A percentile compares a stretch with the other conserved stretches of the same genome.
Conservation (phyloP, 1,140 invertebrate species). For the Andricus grossulariae region DNA sequence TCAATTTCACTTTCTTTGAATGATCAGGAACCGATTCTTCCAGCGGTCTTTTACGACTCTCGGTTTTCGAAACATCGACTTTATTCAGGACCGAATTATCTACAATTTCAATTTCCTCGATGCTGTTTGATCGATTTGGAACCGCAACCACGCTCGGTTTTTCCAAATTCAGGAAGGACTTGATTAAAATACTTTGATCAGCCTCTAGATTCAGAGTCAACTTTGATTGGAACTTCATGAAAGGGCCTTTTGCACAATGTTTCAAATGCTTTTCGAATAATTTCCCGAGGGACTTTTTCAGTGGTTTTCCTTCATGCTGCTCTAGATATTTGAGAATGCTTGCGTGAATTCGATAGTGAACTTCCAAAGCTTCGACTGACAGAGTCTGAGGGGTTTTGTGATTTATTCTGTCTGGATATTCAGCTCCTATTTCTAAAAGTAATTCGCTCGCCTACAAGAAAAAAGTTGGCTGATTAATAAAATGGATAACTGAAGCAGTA, state of each 20-base stretch:
- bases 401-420: constrained; percentile 90
- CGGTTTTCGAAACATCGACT: constrained; percentile 41
- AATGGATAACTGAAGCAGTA: not conserved
- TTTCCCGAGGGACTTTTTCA: constrained; percentile 69
- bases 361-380: constrained; percentile 93
- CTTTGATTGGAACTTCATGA: constrained; percentile 72
- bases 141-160: constrained; percentile 34
- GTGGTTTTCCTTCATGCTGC: constrained; percentile 77
- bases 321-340: constrained; percentile 91
- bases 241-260: constrained; percentile 69
- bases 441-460: constrained; percentile 80
- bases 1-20: constrained; percentile 65
- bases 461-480: constrained; percentile 37
- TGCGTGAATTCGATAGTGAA: constrained; percentile 89
- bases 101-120: constrained; percentile 60
- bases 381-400: constrained; percentile 89
- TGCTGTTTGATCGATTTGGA: constrained; percentile 55
- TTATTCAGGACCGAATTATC: constrained; percentile 50
- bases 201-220: constrained; percentile 54
- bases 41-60: constrained; percentile 55
- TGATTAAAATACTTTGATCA: constrained; percentile 42
- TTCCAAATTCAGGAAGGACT: constrained; percentile 39
- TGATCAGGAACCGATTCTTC: constrained; percentile 45
- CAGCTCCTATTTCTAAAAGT: constrained; percentile 87
- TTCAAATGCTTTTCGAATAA: constrained; percentile 68